Evolutionary conservation across 2,113 vertebrate species (phyloP), one percentile per base, ranked within the genome.

Genomic region (Neofelis nebulosa): DNA sequence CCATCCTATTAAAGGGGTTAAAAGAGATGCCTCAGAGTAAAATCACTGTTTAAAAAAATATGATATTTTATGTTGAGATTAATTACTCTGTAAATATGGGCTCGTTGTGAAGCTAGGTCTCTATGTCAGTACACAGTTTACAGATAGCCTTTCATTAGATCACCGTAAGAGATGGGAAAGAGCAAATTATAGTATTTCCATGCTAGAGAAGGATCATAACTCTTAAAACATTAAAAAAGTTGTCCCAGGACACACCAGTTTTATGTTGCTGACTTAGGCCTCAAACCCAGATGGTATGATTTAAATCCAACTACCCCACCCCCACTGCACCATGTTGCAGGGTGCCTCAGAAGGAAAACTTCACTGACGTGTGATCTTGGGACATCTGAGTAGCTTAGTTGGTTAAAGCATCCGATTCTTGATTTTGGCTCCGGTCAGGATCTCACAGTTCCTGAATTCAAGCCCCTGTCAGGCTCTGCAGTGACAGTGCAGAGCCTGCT

Each of bases 291-390:
- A 33, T 48, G 55, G 52, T 36, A 79, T n/a, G 14, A 45, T 50
- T 41, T 71, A 61, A 92, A 69, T 23, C 16, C 29, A 29, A 3
- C 50, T 5, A 0, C 23, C n/a, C 19, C 38, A 48, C 3, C 1
- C 36, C 5, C 2, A 4, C 10, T 0, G 2, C 7, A 14, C 36
- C 23, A 8, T 27, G 14, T 27, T 2, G 33, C 12, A 82, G 19
- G 0, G 23, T 45, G 31, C n/a, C 83, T 74, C 63, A 13, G 31
- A 82, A 57, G 38, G n/a, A 45, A 23, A 93, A n/a, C 12, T 25
- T 74, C 50, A 9, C 11, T 41, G 29, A 57, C 18, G 6, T 4
- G 2, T 19, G 57, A 19, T 13, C 57, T 31, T 68, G 57, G 57
- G 57, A 21, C 57, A 23, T 61, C 57, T 61, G 57, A 21, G 57